Evolutionary conservation across 2,888 invertebrate genomes (phyloP).

Genomic region (Drosophila neonasuta): DNA sequence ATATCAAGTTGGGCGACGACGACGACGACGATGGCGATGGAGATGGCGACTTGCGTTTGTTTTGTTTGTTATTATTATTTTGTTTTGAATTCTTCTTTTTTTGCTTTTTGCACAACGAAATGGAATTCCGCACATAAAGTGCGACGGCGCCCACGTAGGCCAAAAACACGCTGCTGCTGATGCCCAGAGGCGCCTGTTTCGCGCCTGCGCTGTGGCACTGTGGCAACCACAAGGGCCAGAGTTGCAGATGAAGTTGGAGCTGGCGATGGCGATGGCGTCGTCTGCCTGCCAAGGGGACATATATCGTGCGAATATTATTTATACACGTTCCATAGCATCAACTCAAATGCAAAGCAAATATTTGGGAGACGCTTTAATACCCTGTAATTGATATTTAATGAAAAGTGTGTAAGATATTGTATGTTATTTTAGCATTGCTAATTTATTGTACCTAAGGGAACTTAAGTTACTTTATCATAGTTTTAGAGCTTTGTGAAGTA

Average conservation of each 20-base stretch:
- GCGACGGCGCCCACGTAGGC: slow-evolving; percentile 73
- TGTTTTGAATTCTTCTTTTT: slow-evolving; percentile 2
- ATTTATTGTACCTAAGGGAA: too few relatives aligned
- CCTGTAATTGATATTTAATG: slow-evolving; percentile 15
- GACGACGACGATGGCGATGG: slow-evolving; percentile 51
- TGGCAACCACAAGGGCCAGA: slow-evolving; percentile 18
- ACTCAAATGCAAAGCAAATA: slow-evolving; percentile 68
- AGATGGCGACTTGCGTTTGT: slow-evolving; percentile 49
- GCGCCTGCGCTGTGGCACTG: slow-evolving; percentile 68
- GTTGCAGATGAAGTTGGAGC: neutral
- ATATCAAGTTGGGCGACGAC: slow-evolving; percentile 75
- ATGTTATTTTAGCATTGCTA: too few relatives aligned
- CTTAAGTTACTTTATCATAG: too few relatives aligned
- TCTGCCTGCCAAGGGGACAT: slow-evolving; percentile 75
- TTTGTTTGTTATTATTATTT: slow-evolving; percentile 32
- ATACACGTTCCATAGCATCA: slow-evolving; percentile 64
- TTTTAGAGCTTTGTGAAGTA: slow-evolving; percentile 20
- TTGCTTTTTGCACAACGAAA: slow-evolving; percentile 39
- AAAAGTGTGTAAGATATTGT: neutral
- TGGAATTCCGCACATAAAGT: slow-evolving; percentile 69
- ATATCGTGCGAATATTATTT: slow-evolving; percentile 82
- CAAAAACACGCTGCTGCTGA: slow-evolving; percentile 65
- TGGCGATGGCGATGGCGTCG: slow-evolving; percentile 52
- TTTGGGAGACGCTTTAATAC: slow-evolving; percentile 70
- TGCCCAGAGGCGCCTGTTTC: slow-evolving; percentile 79